Conservation (phyloP, 2,888 invertebrate species). For the Tineola bisselliella region DNA sequence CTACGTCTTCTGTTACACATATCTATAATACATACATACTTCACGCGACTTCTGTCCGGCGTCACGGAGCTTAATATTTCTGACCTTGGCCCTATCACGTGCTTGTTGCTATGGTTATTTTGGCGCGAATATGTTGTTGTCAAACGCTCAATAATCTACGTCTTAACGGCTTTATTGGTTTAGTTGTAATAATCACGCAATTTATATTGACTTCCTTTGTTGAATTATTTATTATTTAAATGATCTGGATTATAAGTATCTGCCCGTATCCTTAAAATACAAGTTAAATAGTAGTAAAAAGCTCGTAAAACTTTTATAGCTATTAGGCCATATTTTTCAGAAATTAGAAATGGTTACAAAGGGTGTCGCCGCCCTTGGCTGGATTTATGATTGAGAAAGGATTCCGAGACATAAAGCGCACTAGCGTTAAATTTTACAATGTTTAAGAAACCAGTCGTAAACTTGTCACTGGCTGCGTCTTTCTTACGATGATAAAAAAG, state of each 20-base stretch:
- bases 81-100: slow-evolving; percentile 29
- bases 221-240: slow-evolving; percentile 9
- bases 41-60: not conserved
- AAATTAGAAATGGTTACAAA: slow-evolving; percentile 51
- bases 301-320: slow-evolving; percentile 53
- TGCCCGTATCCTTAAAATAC: slow-evolving; percentile 29
- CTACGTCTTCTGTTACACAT: not conserved
- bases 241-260: not conserved
- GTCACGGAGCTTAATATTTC: slow-evolving; percentile 7
- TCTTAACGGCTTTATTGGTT: not conserved
- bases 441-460: slow-evolving; percentile 51
- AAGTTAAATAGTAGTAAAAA: slow-evolving; percentile 64
- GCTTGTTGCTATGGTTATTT: slow-evolving; percentile 16
- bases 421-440: slow-evolving; percentile 20
- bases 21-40: not conserved
- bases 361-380: slow-evolving; percentile 38
- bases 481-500: not conserved
- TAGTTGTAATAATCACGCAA: not conserved
- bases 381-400: slow-evolving; percentile 37
- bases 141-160: not conserved
- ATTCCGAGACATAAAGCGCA: slow-evolving; percentile 41
- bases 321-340: slow-evolving; percentile 48
- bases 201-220: not conserved
- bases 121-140: slow-evolving; percentile 2
- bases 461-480: slow-evolving; percentile 32